Evolutionary conservation across 2,113 vertebrate species (phyloP).

Genomic region (Oreotragus oreotragus): DNA sequence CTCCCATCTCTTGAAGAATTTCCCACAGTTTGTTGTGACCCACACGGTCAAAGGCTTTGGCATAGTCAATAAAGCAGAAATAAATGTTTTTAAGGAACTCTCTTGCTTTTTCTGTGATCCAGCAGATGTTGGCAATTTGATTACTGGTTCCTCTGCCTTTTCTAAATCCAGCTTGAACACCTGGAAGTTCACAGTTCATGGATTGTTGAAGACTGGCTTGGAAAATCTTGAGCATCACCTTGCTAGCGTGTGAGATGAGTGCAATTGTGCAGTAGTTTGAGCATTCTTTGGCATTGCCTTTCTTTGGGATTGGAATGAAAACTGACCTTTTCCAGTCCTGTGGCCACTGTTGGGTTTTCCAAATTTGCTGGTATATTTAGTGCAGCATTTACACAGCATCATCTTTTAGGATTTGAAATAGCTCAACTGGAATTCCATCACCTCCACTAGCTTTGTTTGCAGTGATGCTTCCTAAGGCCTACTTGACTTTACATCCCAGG

Average conservation of each 20-base stretch:
- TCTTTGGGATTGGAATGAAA: neutral
- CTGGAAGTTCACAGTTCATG: neutral
- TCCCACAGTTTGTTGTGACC: neutral
- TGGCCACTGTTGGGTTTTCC: neutral
- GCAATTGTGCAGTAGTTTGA: neutral
- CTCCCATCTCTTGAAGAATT: neutral
- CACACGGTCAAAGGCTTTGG: neutral
- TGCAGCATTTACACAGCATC: neutral
- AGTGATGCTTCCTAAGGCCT: neutral
- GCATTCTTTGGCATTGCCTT: neutral
- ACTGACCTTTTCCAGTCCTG: neutral
- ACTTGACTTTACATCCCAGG: neutral
- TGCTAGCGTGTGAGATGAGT: neutral
- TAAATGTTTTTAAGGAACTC: neutral
- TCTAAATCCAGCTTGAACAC: neutral
- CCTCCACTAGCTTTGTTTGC: neutral
- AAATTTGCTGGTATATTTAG: neutral
- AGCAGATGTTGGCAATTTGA: neutral
- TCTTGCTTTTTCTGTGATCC: neutral
- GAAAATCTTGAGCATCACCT: neutral
- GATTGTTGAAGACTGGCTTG: neutral
- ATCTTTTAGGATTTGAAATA: neutral
- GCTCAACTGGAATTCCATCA: neutral
- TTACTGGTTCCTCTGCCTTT: neutral
- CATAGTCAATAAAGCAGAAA: neutral